These are phyloP conservation scores for Anomalospiza imberbis DNA, from an alignment of 2,797 vertebrate genomes.

Conservation along the genomic window DNA sequence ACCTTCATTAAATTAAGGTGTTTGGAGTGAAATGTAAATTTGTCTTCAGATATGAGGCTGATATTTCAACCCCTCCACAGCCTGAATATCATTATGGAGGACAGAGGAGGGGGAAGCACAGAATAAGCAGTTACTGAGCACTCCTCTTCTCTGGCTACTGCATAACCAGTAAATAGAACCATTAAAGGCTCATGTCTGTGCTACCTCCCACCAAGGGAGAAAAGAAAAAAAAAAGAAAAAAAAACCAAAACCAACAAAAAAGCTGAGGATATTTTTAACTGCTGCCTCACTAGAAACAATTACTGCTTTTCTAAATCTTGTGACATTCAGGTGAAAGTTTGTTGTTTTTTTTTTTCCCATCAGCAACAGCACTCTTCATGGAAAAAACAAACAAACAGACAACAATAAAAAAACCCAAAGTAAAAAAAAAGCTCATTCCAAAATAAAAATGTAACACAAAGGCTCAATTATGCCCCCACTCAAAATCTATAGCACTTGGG, in stretches of 20 bases:
- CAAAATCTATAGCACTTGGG: accelerated
- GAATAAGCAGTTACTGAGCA: background rate
- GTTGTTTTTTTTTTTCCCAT: background rate
- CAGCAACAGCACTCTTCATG: background rate
- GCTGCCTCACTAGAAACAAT: background rate
- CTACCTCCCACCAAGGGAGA: background rate
- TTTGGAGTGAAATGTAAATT: constrained; percentile 77
- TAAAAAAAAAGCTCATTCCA: background rate
- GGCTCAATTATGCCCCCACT: background rate
- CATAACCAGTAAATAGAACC: background rate
- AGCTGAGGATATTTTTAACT: background rate
- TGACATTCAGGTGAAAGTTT: background rate
- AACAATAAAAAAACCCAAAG: background rate
- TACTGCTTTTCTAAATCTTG: background rate
- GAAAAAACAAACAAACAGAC: background rate
- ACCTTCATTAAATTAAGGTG: constrained; percentile 75
- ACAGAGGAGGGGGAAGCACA: background rate
- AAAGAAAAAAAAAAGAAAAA: background rate
- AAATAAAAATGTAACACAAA: background rate
- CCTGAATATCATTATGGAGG: constrained; percentile 54
- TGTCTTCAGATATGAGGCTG: constrained; percentile 70
- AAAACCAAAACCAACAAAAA: background rate
- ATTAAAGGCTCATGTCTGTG: background rate
- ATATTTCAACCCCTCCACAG: constrained; percentile 65
- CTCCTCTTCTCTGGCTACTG: background rate